Evolutionary conservation across 2,797 vertebrate genomes (phyloP).

Genomic region (Pipistrellus pygmaeus): DNA sequence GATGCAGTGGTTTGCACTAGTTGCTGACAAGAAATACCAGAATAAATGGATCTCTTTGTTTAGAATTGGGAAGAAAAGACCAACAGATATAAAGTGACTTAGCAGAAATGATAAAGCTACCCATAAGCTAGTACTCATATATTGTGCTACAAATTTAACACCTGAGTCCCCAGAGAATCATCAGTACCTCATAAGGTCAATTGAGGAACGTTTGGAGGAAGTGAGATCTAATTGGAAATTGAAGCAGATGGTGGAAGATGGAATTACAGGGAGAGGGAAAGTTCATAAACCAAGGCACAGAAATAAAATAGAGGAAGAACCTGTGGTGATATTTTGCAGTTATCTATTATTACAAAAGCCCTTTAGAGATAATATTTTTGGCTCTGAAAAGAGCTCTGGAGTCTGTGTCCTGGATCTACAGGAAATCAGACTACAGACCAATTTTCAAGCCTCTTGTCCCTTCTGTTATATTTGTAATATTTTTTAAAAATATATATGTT

Average conservation of each 20-base stretch:
- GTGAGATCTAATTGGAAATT: background rate
- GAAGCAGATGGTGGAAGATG: background rate
- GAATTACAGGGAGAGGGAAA: background rate
- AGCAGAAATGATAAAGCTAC: background rate
- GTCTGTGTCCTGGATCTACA: background rate
- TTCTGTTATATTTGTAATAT: background rate
- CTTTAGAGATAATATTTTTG: background rate
- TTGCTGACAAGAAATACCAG: constrained; percentile 9
- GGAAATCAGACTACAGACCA: constrained; percentile 23
- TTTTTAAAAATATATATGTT: background rate
- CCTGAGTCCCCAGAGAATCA: background rate
- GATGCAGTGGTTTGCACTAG: background rate
- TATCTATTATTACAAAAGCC: constrained; percentile 19
- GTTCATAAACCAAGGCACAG: background rate
- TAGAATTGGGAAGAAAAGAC: constrained; percentile 48
- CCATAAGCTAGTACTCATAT: background rate
- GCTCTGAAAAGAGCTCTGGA: constrained; percentile 25
- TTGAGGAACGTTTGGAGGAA: background rate
- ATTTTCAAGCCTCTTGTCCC: background rate
- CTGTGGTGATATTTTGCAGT: background rate
- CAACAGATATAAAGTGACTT: background rate
- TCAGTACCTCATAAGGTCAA: background rate
- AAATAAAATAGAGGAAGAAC: constrained; percentile 10
- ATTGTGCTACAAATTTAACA: background rate
- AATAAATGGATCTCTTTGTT: constrained; percentile 7